Conservation (phyloP, 2,113 vertebrate species). For the Periophthalmodon schlosseri region DNA sequence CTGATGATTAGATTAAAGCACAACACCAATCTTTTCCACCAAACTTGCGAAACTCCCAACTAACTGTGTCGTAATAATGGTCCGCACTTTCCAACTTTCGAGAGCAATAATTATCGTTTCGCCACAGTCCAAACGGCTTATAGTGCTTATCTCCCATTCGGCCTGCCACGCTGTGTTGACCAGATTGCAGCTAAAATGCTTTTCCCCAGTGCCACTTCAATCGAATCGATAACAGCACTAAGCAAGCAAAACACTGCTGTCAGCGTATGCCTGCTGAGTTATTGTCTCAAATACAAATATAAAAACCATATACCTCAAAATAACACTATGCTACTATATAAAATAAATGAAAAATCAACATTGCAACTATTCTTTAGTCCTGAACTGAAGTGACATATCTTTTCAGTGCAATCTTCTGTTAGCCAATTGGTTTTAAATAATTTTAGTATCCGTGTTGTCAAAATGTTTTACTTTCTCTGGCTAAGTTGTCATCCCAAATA, state of each 20-base stretch:
- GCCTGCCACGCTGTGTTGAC: slow-evolving; percentile 65
- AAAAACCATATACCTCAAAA: not conserved
- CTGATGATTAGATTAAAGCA: slow-evolving; percentile 65
- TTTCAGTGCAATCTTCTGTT: no score
- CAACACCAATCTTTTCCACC: slow-evolving; percentile 38
- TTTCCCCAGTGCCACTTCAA: slow-evolving; percentile 56
- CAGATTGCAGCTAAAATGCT: slow-evolving; percentile 54
- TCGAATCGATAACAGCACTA: slow-evolving; percentile 63
- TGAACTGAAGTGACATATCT: not conserved
- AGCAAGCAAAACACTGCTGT: slow-evolving; percentile 54
- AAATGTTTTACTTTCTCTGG: slow-evolving; percentile 24
- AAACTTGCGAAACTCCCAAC: slow-evolving; percentile 47
- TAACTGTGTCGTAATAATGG: slow-evolving; percentile 15
- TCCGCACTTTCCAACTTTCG: slow-evolving; percentile 29
- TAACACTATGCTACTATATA: not conserved
- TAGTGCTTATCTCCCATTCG: slow-evolving; percentile 59
- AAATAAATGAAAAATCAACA: not conserved
- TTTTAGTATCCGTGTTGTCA: not conserved
- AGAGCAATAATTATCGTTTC: slow-evolving; percentile 56
- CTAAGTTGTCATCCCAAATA: slow-evolving; percentile 54
- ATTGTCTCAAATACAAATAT: slow-evolving; percentile 53
- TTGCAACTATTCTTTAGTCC: not conserved
- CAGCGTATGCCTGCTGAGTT: slow-evolving; percentile 56
- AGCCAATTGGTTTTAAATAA: no score
- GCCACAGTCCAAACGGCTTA: slow-evolving; percentile 48